Evolutionary conservation across 2,797 vertebrate genomes (phyloP), one percentile per base, ranked within the genome.

Genomic region (Hypotaenidia okinawae): DNA sequence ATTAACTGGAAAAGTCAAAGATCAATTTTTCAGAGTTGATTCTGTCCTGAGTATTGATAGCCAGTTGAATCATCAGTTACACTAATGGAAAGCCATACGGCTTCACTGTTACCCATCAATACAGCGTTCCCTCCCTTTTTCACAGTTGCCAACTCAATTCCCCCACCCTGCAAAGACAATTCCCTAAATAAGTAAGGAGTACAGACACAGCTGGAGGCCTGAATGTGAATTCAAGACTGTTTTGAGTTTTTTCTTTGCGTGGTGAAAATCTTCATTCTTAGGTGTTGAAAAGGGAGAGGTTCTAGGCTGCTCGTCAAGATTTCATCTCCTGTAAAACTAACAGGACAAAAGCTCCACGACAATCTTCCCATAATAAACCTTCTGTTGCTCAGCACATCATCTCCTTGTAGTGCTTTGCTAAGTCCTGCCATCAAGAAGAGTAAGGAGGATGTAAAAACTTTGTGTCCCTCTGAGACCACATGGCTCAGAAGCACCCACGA

Each of bases 1-100:
- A 83, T 41, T 39, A 68, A 81, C 72, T 80, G 55, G 58, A 39
- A 66, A 95, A 94, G 57, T 35, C 76, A 78, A 93, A 62, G 81
- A 93, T 72, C 64, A 55, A 49, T 83, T 92, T 67, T 94, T 72
- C 64, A 93, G 76, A 6, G 33, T 18, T 83, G 89, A 80, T 85
- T 89, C 77, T 95, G 64, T 80, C 74, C 39, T 5, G 11, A 93
- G 78, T 81, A 90, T 83, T 1, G n/a, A 83, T 30, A 35, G 55
- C 54, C 51, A 64, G 45, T 52, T 68, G 75, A 92, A 62, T n/a
- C 49, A 91, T 33, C 32, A 55, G 61, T 76, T 82, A 69, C 0
- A 0, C 47, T 61, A 84, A 88, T 23, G 47, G 66, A 77, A 93
- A 93, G 69, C 55, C 63, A 73, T 21, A 33, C 14, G 61, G 72